Evolutionary conservation across 2,113 vertebrate genomes (phyloP).

Genomic region (Cariama cristata): DNA sequence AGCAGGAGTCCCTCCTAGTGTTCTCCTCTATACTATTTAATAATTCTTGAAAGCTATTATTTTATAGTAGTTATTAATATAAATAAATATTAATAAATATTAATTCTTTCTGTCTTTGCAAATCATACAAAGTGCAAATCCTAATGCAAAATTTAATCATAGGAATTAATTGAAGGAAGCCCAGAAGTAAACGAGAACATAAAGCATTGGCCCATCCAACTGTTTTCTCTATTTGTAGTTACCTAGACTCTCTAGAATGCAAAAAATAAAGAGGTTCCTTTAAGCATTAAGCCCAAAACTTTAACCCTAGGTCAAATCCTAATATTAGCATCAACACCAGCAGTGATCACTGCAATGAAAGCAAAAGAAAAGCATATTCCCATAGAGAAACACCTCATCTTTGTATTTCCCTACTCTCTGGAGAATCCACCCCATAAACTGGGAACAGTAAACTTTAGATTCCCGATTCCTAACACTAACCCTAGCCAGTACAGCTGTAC

Average conservation of each 20-base stretch:
- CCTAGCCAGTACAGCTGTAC: accelerated
- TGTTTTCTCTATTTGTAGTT: not conserved
- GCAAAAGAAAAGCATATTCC: not conserved
- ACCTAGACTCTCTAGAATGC: not conserved
- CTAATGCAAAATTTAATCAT: not conserved
- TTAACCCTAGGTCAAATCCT: not conserved
- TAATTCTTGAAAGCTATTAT: not conserved
- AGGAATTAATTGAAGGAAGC: not conserved
- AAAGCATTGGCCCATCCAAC: not conserved
- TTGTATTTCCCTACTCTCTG: not conserved
- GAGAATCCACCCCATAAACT: not conserved
- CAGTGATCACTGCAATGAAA: not conserved
- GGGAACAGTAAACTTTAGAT: not conserved
- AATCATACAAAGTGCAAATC: not conserved
- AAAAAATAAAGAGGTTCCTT: not conserved
- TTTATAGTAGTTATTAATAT: not conserved
- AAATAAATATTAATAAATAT: not conserved
- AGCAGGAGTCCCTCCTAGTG: not conserved
- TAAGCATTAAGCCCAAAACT: not conserved
- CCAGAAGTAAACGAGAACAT: not conserved
- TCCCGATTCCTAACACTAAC: not conserved
- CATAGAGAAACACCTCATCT: accelerated
- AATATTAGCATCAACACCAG: not conserved
- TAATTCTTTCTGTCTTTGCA: not conserved
- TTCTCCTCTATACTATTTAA: not conserved